These are phyloP conservation scores for Elaphurus davidianus DNA, from an alignment of 2,113 vertebrate genomes.

Conservation along the genomic window DNA sequence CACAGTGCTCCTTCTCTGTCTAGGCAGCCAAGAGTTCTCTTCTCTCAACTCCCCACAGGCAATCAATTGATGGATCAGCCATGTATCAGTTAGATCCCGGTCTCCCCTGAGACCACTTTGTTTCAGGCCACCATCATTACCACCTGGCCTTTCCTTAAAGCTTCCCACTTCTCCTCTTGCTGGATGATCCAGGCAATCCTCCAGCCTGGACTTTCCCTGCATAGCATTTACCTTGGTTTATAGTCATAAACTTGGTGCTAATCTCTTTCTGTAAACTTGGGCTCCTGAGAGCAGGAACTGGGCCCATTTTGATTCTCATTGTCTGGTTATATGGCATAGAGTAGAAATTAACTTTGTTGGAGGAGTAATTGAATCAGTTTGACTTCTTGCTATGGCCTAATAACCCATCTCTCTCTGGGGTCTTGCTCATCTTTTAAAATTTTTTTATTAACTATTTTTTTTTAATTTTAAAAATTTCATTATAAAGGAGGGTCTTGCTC, in stretches of 20 bases:
- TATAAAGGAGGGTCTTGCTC: background rate
- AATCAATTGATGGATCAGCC: background rate
- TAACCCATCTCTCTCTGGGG: background rate
- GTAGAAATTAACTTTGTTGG: background rate
- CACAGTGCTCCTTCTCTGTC: background rate
- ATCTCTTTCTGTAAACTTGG: background rate
- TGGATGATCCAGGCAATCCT: background rate
- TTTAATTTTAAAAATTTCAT: background rate
- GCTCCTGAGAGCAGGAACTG: background rate
- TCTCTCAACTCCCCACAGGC: background rate
- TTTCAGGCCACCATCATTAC: background rate
- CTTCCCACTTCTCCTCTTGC: background rate
- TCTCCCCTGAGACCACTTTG: background rate
- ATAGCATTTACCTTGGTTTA: background rate
- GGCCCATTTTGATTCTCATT: background rate
- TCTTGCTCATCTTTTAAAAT: background rate
- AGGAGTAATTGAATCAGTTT: background rate
- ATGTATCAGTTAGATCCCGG: background rate
- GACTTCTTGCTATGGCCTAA: background rate
- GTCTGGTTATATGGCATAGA: background rate
- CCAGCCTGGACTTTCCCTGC: background rate
- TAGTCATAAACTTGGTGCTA: background rate
- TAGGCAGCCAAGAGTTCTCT: background rate
- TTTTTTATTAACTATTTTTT: background rate
- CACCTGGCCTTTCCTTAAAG: background rate